These are phyloP conservation scores for Fissipunctia ypsillon DNA, from an alignment of 2,888 invertebrate species.

Conservation along the genomic window DNA sequence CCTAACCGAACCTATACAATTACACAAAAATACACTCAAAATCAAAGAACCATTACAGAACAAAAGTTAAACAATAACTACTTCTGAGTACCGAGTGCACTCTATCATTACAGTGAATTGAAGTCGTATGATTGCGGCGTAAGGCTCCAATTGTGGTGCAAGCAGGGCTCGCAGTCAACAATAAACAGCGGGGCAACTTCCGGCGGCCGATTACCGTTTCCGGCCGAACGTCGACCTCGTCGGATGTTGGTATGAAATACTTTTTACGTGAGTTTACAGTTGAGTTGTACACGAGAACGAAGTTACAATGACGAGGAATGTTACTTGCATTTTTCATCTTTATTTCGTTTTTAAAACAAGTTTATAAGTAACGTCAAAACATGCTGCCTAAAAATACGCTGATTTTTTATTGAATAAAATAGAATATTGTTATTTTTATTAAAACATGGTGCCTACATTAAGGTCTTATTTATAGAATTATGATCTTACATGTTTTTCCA, in stretches of 20 bases:
- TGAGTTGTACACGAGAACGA: constrained; percentile 38
- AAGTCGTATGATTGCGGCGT: constrained; percentile 43
- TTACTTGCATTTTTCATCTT: neutral
- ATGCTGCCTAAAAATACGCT: neutral
- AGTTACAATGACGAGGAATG: constrained; percentile 36
- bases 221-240: constrained; percentile 66
- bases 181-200: constrained; percentile 72
- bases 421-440: too few species aligned
- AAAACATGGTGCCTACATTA: too few species aligned
- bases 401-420: neutral
- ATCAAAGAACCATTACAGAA: constrained; percentile 23
- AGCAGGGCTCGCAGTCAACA: constrained; percentile 67
- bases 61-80: constrained; percentile 43
- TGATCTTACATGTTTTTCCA: too few species aligned
- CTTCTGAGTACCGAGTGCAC: constrained; percentile 33
- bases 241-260: constrained; percentile 70
- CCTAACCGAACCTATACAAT: neutral
- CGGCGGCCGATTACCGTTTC: constrained; percentile 75
- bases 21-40: constrained; percentile 28
- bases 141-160: constrained; percentile 36
- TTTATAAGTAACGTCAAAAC: neutral
- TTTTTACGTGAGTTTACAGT: constrained; percentile 69
- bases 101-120: constrained; percentile 47
- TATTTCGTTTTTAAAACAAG: neutral
- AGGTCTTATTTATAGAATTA: too few species aligned